Evolutionary conservation across 2,888 invertebrate species (phyloP).

Genomic region (Thera britannica): DNA sequence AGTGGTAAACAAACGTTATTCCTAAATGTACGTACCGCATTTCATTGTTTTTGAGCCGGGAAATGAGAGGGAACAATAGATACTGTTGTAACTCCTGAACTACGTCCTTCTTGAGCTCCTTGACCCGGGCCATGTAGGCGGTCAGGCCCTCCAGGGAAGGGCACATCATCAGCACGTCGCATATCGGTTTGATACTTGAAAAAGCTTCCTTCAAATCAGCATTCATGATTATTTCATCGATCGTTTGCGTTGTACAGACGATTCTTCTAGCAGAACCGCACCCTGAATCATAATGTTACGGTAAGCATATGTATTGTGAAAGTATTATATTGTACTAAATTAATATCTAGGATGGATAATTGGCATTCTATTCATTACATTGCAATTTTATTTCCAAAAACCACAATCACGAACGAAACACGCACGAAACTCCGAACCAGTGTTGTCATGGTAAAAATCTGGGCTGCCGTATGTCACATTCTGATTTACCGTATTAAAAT

Average conservation of each 20-base stretch:
- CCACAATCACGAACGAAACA: no score
- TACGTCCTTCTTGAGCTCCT: conserved; percentile 65
- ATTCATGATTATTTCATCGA: conserved; percentile 52
- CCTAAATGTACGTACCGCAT: conserved; percentile 58
- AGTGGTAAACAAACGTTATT: not conserved
- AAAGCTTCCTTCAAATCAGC: conserved; percentile 67
- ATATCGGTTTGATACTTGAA: conserved; percentile 79
- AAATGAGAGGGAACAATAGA: conserved; percentile 80
- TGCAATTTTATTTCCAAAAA: no score
- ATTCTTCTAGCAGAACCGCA: not conserved
- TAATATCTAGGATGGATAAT: no score
- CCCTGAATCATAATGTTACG: not conserved
- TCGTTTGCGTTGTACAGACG: not conserved
- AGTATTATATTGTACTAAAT: no score
- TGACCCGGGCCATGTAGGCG: conserved; percentile 58
- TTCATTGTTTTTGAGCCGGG: conserved; percentile 64
- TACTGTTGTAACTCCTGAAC: conserved; percentile 82
- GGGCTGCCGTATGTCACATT: no score
- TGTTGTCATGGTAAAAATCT: no score
- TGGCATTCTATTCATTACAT: no score
- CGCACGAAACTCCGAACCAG: no score
- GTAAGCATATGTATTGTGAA: not conserved
- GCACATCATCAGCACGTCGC: conserved; percentile 77
- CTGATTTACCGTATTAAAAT: no score
- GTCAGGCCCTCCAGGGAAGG: conserved; percentile 70